Evolutionary conservation across 2,888 invertebrate species (phyloP).

Genomic region (Patella caerulea): DNA sequence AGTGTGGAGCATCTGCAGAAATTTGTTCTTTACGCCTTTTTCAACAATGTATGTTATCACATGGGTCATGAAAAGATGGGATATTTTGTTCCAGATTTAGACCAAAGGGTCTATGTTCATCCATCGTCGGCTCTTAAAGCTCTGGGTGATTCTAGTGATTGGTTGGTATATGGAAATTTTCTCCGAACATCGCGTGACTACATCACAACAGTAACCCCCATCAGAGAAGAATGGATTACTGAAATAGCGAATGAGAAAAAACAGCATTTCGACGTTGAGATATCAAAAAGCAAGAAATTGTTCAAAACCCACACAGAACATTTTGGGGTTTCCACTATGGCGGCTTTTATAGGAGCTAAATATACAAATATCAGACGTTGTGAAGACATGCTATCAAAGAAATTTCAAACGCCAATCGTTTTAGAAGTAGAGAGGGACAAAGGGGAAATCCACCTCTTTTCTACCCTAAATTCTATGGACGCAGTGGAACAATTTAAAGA

Average conservation of each 20-base stretch:
- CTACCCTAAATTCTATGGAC: conserved; percentile 17
- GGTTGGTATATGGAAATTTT: conserved; percentile 58
- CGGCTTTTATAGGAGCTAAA: conserved; percentile 49
- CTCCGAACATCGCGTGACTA: conserved; percentile 56
- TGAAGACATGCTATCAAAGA: conserved; percentile 33
- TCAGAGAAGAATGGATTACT: conserved; percentile 48
- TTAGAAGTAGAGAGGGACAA: conserved; percentile 47
- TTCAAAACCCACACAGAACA: conserved; percentile 32
- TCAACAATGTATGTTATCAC: conserved; percentile 52
- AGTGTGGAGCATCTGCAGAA: conserved; percentile 39
- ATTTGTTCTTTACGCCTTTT: conserved; percentile 53
- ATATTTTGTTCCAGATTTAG: conserved; percentile 44
- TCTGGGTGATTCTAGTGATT: conserved; percentile 50
- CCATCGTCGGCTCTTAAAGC: conserved; percentile 57
- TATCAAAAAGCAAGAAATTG: conserved; percentile 38
- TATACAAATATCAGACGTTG: conserved; percentile 43
- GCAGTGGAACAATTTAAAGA: neutral
- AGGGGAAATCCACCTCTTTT: conserved; percentile 48
- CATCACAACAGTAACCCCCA: conserved; percentile 55
- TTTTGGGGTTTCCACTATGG: conserved; percentile 45
- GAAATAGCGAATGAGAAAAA: conserved; percentile 33
- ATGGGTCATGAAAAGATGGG: conserved; percentile 59
- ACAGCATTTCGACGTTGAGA: conserved; percentile 38
- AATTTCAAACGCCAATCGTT: conserved; percentile 37
- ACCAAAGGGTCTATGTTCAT: conserved; percentile 53